These are phyloP conservation scores for Conus ventricosus DNA, from an alignment of 1,140 invertebrate genomes.

Conservation along the genomic window DNA sequence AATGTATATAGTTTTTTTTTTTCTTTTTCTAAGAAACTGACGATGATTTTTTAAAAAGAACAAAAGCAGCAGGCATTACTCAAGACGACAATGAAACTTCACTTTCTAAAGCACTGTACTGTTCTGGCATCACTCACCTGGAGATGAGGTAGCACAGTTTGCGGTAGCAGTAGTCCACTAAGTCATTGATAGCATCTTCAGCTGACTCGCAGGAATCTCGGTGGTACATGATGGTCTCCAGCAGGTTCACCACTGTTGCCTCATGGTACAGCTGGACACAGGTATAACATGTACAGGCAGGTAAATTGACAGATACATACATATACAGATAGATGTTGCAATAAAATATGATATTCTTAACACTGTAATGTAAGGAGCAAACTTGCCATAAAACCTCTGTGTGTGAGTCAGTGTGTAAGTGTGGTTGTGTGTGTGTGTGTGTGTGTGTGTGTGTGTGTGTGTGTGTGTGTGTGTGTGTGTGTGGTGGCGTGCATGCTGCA, in stretches of 20 bases:
- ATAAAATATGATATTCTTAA: too few species aligned
- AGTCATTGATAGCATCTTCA: conserved; percentile 70
- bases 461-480: too few species aligned
- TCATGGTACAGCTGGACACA: conserved; percentile 72
- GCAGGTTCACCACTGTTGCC: conserved; percentile 71
- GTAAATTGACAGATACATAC: not conserved
- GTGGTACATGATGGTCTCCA: conserved; percentile 74
- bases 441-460: not conserved
- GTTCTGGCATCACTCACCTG: conserved; percentile 54
- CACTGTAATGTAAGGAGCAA: too few species aligned
- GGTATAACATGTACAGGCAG: not conserved
- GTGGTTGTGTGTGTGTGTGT: not conserved
- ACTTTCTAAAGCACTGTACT: too few species aligned
- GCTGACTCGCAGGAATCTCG: conserved; percentile 70
- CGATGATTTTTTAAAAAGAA: too few species aligned
- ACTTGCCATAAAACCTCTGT: too few species aligned
- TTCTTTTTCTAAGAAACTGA: too few species aligned
- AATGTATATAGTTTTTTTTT: too few species aligned
- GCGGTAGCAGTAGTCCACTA: conserved; percentile 74
- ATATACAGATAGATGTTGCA: not conserved
- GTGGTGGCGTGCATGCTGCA: too few species aligned
- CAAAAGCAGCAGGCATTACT: too few species aligned
- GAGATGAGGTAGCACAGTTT: conserved; percentile 70
- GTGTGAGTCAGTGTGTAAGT: too few species aligned
- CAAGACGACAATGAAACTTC: too few species aligned